Conservation (phyloP, 2,113 vertebrate genomes). For the Malurus alboscapulatus region DNA sequence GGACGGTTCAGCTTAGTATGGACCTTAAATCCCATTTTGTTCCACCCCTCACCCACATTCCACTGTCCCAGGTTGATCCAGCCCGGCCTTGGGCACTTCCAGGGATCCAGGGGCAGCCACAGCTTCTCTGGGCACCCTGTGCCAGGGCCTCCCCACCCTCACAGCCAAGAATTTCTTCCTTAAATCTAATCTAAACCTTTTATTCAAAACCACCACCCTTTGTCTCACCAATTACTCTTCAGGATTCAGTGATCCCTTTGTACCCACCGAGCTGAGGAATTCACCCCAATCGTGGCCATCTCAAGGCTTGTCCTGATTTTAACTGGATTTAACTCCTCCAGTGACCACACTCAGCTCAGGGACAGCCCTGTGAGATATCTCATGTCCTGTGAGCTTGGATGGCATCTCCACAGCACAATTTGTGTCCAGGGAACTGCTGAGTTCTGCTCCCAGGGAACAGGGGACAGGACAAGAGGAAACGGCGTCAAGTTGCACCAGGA, state of each 20-base stretch:
- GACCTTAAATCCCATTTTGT: accelerated
- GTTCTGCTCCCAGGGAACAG: not conserved
- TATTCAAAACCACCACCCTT: not conserved
- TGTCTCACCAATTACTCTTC: not conserved
- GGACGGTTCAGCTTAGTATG: accelerated
- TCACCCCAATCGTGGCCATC: accelerated
- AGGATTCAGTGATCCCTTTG: not conserved
- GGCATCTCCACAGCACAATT: not conserved
- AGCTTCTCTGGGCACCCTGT: not conserved
- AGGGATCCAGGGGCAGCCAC: not conserved
- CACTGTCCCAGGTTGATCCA: accelerated
- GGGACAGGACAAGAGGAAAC: not conserved
- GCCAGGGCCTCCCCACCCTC: accelerated
- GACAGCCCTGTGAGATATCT: not conserved
- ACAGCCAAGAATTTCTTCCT: accelerated
- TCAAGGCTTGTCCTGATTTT: not conserved
- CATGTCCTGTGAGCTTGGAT: accelerated
- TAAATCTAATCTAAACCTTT: not conserved
- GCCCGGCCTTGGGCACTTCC: not conserved
- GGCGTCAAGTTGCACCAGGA: no score
- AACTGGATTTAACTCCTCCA: not conserved
- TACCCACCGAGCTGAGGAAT: not conserved
- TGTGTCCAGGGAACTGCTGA: not conserved
- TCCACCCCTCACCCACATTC: not conserved
- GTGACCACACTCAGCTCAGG: not conserved